Percentiles rank a stretch among this genome's conserved stretches.
Evolutionary conservation across 2,888 invertebrate species (phyloP).

Genomic region (Ethmia dodecea): DNA sequence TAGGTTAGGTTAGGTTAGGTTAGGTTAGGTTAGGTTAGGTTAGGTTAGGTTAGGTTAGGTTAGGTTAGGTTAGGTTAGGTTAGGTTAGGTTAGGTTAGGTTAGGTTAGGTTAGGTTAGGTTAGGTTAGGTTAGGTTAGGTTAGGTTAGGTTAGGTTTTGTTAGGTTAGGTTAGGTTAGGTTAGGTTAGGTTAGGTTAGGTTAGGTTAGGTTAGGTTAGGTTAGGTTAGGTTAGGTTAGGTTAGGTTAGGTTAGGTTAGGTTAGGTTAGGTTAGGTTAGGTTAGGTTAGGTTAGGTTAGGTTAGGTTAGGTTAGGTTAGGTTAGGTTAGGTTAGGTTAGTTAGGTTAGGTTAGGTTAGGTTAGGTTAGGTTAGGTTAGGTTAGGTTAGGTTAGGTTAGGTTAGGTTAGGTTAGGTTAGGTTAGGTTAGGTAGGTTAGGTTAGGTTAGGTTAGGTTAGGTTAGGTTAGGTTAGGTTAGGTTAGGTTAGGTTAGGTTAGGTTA

Average conservation of each 20-base stretch:
- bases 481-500: constrained; percentile 21
- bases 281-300: constrained; percentile 21
- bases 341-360: constrained; percentile 13
- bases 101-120: constrained; percentile 13
- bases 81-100: constrained; percentile 6
- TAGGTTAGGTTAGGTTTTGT: too few species aligned
- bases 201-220: constrained; percentile 18
- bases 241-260: constrained; percentile 21
- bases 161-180: constrained; percentile 13
- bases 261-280: constrained; percentile 22
- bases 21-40: constrained; percentile 4
- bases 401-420: constrained; percentile 15
- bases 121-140: constrained; percentile 14
- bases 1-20: constrained; percentile 3
- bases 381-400: constrained; percentile 14
- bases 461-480: constrained; percentile 20
- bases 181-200: constrained; percentile 13
- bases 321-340: constrained; percentile 17
- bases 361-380: constrained; percentile 13
- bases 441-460: constrained; percentile 22
- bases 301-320: constrained; percentile 17
- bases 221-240: constrained; percentile 19
- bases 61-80: constrained; percentile 6
- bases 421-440: too few species aligned
- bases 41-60: constrained; percentile 5